Evolutionary conservation across 2,888 invertebrate species (phyloP).

Genomic region (Kryphioiulus occultus): DNA sequence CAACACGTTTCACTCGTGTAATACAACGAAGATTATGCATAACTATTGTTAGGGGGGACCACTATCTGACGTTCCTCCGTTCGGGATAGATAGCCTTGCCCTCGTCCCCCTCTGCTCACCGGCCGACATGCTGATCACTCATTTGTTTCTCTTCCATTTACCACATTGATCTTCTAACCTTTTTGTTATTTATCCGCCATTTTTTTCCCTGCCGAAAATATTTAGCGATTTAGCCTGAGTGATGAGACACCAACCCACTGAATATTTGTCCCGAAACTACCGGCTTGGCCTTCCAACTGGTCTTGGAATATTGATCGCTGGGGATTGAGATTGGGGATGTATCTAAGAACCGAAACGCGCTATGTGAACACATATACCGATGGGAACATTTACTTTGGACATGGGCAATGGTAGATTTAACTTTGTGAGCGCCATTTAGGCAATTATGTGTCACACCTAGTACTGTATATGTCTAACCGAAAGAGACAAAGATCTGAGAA

Average conservation of each 20-base stretch:
- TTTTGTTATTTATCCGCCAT: slow-evolving; percentile 1
- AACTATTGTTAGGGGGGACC: slow-evolving; percentile 21
- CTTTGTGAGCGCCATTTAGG: too few species aligned
- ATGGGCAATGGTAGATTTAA: too few species aligned
- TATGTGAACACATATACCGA: too few species aligned
- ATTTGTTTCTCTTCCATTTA: slow-evolving; percentile 18
- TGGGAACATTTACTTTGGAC: too few species aligned
- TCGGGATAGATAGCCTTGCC: background rate
- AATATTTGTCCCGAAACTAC: background rate
- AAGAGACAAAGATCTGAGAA: too few species aligned
- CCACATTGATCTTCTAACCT: slow-evolving; percentile 36
- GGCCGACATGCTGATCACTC: slow-evolving; percentile 39
- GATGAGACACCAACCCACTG: background rate
- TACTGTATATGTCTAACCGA: too few species aligned
- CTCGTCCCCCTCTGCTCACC: background rate
- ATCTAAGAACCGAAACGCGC: too few species aligned
- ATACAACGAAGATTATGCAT: slow-evolving; percentile 43
- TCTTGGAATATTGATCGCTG: background rate
- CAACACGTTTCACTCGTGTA: slow-evolving; percentile 44
- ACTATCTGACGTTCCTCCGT: background rate
- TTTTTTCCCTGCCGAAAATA: background rate
- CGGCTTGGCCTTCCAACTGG: background rate
- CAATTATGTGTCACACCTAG: too few species aligned
- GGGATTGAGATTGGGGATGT: background rate
- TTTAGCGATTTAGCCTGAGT: slow-evolving; percentile 5